phyloP scores from a whole-genome alignment of 2,113 vertebrate species.

The Stegostoma tigrinum region DNA sequence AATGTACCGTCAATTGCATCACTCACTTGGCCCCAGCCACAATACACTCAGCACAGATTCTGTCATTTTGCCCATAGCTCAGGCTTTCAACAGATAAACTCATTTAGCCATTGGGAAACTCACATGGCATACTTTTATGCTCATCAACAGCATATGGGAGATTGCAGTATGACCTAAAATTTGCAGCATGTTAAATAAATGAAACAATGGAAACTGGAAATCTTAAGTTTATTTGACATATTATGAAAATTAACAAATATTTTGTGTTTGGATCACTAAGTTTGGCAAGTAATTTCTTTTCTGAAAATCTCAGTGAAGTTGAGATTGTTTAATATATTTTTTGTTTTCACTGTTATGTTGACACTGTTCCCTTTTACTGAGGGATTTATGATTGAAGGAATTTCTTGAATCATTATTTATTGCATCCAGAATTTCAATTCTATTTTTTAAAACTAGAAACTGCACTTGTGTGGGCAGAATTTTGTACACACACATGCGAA shows the following conservation, averaged over 20 bases:
- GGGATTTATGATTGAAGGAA: neutral
- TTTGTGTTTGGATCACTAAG: neutral
- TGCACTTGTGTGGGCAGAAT: constrained; percentile 9
- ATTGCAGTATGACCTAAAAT: neutral
- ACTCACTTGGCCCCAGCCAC: neutral
- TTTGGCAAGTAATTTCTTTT: neutral
- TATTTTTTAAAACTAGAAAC: constrained; percentile 5
- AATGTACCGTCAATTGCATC: neutral
- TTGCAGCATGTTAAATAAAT: neutral
- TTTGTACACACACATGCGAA: constrained; percentile 45
- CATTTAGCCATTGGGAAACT: neutral
- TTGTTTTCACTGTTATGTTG: neutral
- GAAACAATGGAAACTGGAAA: neutral
- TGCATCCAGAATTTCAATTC: neutral
- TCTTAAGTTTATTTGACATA: neutral
- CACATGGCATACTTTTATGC: neutral
- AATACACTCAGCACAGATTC: neutral
- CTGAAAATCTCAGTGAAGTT: neutral
- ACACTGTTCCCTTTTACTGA: neutral
- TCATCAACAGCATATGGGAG: neutral
- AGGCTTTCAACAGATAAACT: neutral
- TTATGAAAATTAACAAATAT: neutral
- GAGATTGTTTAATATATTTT: neutral
- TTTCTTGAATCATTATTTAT: neutral
- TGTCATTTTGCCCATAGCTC: neutral